Evolutionary conservation across 2,888 invertebrate species (phyloP).

Genomic region (Spodoptera exigua): DNA sequence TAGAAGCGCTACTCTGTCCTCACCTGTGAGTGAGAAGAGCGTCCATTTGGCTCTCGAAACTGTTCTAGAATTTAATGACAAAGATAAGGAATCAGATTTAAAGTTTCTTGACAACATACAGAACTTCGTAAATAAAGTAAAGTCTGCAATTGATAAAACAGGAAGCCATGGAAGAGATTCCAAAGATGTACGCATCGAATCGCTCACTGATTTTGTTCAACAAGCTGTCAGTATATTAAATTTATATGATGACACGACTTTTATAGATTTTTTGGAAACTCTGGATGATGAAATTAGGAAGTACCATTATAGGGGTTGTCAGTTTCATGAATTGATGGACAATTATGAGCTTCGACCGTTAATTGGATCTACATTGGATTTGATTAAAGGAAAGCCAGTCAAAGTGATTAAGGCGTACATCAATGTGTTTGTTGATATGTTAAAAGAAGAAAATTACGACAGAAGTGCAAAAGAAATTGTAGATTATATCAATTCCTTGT

Average conservation of each 20-base stretch:
- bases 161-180: constrained; percentile 11
- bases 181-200: constrained; percentile 5
- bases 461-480: constrained; percentile 47
- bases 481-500: constrained; percentile 67
- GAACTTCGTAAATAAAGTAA: too few relatives aligned
- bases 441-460: constrained; percentile 49
- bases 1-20: too few relatives aligned
- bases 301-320: constrained; percentile 64
- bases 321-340: constrained; percentile 62
- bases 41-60: too few relatives aligned
- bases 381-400: constrained; percentile 49
- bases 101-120: too few relatives aligned
- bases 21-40: too few relatives aligned
- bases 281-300: constrained; percentile 65
- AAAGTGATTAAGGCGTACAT: constrained; percentile 54
- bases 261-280: constrained; percentile 60
- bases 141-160: background rate
- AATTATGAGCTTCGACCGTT: constrained; percentile 55
- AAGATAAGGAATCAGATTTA: too few relatives aligned
- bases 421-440: constrained; percentile 24
- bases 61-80: too few relatives aligned
- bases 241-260: constrained; percentile 63
- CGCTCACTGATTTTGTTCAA: constrained; percentile 69
- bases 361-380: constrained; percentile 56
- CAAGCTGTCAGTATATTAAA: constrained; percentile 57